Conservation (phyloP, 2,888 invertebrate genomes). For the Pemphredon lugubris region DNA sequence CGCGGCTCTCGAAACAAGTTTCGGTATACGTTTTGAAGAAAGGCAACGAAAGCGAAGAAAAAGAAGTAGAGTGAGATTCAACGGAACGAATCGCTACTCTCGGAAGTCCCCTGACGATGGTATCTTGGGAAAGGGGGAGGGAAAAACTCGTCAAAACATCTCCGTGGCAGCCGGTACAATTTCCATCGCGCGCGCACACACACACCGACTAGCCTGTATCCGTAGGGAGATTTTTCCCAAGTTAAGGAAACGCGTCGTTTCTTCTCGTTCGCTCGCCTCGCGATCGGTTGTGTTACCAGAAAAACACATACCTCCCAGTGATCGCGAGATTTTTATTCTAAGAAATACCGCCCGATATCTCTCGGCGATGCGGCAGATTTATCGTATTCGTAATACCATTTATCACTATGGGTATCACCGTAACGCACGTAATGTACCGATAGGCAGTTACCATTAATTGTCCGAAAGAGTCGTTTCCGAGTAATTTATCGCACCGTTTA, state of each 20-base stretch:
- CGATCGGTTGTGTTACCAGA: no score
- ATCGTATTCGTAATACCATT: conserved; percentile 21
- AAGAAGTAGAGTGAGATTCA: conserved; percentile 33
- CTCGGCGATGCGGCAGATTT: conserved; percentile 7
- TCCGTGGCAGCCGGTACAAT: conserved; percentile 42
- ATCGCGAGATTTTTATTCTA: not conserved
- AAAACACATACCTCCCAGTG: not conserved
- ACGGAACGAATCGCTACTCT: conserved; percentile 27
- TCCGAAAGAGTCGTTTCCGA: conserved; percentile 35
- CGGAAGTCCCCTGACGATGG: conserved; percentile 21
- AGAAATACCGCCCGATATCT: not conserved
- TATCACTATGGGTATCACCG: conserved; percentile 18
- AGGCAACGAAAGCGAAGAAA: conserved; percentile 5
- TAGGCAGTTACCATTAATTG: conserved; percentile 46
- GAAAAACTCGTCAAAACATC: conserved; percentile 48
- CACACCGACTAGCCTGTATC: not conserved
- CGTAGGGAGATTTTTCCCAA: conserved; percentile 2
- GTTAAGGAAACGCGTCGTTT: not conserved
- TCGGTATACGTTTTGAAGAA: conserved; percentile 4
- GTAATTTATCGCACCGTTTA: conserved; percentile 30
- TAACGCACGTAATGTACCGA: conserved; percentile 41
- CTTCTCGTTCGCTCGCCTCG: not conserved
- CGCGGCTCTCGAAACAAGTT: conserved; percentile 39
- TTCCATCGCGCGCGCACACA: conserved; percentile 28
- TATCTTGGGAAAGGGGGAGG: not conserved